phyloP scores from a whole-genome alignment of 2,797 vertebrate genomes.

The Rallus crepitans region DNA sequence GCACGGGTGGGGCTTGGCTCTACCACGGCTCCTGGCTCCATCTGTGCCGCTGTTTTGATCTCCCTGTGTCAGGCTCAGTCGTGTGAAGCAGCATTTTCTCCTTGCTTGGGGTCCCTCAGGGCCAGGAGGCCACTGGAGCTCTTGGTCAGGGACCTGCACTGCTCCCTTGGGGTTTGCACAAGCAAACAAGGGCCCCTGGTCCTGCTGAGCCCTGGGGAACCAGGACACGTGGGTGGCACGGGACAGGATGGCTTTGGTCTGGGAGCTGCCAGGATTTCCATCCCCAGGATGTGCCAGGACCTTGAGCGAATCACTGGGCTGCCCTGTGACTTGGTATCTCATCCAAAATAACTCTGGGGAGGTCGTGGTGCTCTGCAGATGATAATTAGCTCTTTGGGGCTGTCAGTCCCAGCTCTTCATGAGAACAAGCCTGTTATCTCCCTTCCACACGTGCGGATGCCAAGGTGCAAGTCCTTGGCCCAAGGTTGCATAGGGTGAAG shows the following conservation, averaged over 20 bases:
- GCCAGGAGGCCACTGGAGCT: not conserved
- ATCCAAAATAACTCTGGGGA: not conserved
- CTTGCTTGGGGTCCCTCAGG: rapidly evolving
- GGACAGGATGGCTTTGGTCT: not conserved
- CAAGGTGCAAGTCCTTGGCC: not conserved
- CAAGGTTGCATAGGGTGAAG: not conserved
- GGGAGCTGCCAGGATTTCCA: rapidly evolving
- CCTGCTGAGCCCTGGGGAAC: not conserved
- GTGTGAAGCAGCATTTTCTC: not conserved
- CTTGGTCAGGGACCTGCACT: not conserved
- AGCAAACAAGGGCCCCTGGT: not conserved
- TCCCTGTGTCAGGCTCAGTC: rapidly evolving
- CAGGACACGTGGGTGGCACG: rapidly evolving
- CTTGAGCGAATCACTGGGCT: rapidly evolving
- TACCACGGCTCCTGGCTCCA: rapidly evolving
- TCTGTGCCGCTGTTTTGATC: not conserved
- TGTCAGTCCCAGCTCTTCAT: not conserved
- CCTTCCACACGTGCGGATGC: not conserved
- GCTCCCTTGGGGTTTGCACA: rapidly evolving
- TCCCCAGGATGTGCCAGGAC: not conserved
- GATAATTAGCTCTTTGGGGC: not conserved
- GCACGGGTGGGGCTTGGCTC: not conserved
- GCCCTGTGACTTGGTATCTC: rapidly evolving
- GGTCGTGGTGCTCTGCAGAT: not conserved
- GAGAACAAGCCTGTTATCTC: not conserved